These are phyloP conservation scores for Myodes glareolus DNA, from an alignment of 2,113 vertebrate species.

Conservation along the genomic window DNA sequence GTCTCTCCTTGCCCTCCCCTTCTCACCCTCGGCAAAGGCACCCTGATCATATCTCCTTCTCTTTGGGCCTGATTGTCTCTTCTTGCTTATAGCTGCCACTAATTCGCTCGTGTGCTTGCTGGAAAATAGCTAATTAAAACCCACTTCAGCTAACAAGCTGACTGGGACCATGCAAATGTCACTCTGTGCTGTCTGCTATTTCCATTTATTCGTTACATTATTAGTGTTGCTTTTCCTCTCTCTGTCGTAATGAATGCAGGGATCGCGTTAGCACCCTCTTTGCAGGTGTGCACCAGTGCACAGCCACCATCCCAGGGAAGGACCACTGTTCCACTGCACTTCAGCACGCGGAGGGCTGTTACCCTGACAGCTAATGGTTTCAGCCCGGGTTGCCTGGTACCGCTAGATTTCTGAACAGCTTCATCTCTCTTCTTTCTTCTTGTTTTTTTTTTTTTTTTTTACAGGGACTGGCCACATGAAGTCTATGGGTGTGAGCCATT, in stretches of 20 bases:
- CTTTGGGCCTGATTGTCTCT: conserved; percentile 92
- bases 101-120: conserved; percentile 98
- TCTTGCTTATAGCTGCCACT: conserved; percentile 96
- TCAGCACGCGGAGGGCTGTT: conserved; percentile 89
- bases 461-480: conserved; percentile 90
- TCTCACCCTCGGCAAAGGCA: conserved; percentile 54
- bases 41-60: conserved; percentile 84
- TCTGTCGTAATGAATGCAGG: conserved; percentile 86
- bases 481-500: conserved; percentile 89
- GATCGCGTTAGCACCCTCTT: conserved; percentile 87
- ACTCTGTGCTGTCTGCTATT: conserved; percentile 93
- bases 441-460: conserved; percentile 91
- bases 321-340: conserved; percentile 85
- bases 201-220: conserved; percentile 92
- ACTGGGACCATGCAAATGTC: conserved; percentile 97
- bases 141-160: conserved; percentile 99
- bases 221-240: conserved; percentile 90
- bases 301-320: conserved; percentile 84
- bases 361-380: conserved; percentile 90
- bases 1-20: conserved; percentile 64
- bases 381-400: conserved; percentile 89
- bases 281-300: conserved; percentile 88
- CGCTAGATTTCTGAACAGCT: conserved; percentile 87
- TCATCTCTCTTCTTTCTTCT: conserved; percentile 91
- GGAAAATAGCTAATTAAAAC: conserved; percentile 99